phyloP scores from a whole-genome alignment of 2,888 invertebrate species.

The Tetragnatha montana region DNA sequence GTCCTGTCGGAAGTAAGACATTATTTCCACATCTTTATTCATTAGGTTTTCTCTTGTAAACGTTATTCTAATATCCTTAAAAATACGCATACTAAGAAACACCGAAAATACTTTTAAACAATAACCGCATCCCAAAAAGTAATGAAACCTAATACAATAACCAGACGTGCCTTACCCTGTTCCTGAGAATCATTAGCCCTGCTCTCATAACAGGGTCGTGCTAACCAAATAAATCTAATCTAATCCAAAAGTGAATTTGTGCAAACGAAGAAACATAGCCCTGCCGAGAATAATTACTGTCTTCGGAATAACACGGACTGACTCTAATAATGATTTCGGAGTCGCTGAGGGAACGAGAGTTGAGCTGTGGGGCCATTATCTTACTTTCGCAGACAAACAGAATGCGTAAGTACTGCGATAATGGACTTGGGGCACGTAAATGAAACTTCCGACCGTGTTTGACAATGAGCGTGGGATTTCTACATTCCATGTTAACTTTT shows the following conservation, averaged over 20 bases:
- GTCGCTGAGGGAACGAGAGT: background rate
- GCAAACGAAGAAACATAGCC: background rate
- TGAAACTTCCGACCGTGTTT: background rate
- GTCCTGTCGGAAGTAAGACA: too few species aligned
- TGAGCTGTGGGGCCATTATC: background rate
- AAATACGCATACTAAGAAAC: too few species aligned
- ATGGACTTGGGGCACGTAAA: background rate
- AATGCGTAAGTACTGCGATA: background rate
- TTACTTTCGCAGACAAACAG: background rate
- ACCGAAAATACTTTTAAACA: too few species aligned
- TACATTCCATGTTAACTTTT: too few species aligned
- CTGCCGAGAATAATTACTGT: background rate
- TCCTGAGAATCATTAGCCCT: too few species aligned
- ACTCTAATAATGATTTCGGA: background rate
- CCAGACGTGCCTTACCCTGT: too few species aligned
- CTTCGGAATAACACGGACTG: background rate
- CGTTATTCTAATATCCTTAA: too few species aligned
- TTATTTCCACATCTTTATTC: too few species aligned
- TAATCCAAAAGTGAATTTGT: background rate
- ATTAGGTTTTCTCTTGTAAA: too few species aligned
- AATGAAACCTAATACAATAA: too few species aligned
- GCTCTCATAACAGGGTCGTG: background rate
- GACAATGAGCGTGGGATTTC: background rate
- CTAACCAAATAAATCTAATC: background rate
- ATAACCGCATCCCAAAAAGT: too few species aligned